phyloP scores from a whole-genome alignment of 1,140 invertebrate genomes.

The Neodiprion pinetum region DNA sequence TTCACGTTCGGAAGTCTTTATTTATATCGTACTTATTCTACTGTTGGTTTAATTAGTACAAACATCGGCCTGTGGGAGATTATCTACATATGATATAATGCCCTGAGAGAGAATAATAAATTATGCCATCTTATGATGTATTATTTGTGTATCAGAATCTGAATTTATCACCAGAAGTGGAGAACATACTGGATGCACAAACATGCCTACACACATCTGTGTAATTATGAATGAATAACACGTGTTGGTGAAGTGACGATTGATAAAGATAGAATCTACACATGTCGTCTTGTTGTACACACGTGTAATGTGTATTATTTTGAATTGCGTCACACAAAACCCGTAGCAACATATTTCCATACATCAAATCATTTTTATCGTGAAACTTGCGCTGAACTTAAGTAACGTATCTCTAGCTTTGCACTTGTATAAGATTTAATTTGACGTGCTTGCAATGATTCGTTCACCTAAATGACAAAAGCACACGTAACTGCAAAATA shows the following conservation, averaged over 20 bases:
- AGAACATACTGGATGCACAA: not conserved
- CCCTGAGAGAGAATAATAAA: too few species aligned
- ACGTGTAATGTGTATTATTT: not conserved
- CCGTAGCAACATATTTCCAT: not conserved
- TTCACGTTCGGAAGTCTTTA: not conserved
- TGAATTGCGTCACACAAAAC: not conserved
- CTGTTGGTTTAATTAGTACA: too few species aligned
- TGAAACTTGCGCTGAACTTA: too few species aligned
- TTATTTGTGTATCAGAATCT: slow-evolving; percentile 3
- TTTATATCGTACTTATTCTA: not conserved
- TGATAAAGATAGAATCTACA: slow-evolving; percentile 2
- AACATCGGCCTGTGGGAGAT: too few species aligned
- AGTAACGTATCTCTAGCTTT: too few species aligned
- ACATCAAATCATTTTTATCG: not conserved
- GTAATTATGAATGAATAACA: slow-evolving; percentile 3
- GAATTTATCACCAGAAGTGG: slow-evolving; percentile 4
- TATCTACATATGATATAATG: too few species aligned
- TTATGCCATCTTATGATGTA: not conserved
- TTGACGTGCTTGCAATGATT: too few species aligned
- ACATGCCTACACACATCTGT: not conserved
- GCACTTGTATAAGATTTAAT: too few species aligned
- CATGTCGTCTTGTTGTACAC: not conserved
- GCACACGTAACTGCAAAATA: too few species aligned
- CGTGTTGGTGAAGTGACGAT: not conserved
- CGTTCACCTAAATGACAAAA: too few species aligned